A percentile compares a stretch with the other conserved stretches of the same genome.
Evolutionary conservation across 2,888 invertebrate species (phyloP).

Genomic region (Pammene fasciana): DNA sequence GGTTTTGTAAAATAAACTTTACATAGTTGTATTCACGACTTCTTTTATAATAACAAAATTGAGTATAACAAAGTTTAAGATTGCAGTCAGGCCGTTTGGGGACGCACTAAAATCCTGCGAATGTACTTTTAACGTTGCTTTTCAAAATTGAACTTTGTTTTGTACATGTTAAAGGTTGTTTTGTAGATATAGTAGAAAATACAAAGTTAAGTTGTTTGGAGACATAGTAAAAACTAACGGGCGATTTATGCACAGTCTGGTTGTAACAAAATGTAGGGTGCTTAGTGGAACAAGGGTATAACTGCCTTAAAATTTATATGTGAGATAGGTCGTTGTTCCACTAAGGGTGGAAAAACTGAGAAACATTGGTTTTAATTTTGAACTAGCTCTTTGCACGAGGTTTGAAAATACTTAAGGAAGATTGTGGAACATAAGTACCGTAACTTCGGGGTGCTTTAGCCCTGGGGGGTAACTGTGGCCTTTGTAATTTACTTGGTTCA

Average conservation of each 20-base stretch:
- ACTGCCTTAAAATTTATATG: not conserved
- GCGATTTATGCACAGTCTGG: slow-evolving; percentile 3
- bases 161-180: not conserved
- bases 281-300: not conserved
- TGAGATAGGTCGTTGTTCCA: not conserved
- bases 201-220: slow-evolving; percentile 3
- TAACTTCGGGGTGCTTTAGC: too few relatives aligned
- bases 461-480: too few relatives aligned
- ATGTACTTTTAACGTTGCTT: not conserved
- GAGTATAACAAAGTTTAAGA: not conserved
- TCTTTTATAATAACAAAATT: not conserved
- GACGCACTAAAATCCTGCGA: slow-evolving; percentile 1
- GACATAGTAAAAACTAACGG: slow-evolving; percentile 13
- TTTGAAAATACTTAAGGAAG: too few relatives aligned
- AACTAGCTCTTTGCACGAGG: slow-evolving; percentile 3
- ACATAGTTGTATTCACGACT: not conserved
- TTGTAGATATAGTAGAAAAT: not conserved
- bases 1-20: not conserved
- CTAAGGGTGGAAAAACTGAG: not conserved
- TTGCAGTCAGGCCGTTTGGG: not conserved
- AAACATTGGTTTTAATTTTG: slow-evolving; percentile 15
- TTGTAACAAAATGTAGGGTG: not conserved
- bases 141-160: not conserved
- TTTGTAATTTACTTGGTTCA: too few relatives aligned
- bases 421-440: too few relatives aligned